Evolutionary conservation across 2,797 vertebrate genomes (phyloP).

Genomic region (Pempheris klunzingeri): DNA sequence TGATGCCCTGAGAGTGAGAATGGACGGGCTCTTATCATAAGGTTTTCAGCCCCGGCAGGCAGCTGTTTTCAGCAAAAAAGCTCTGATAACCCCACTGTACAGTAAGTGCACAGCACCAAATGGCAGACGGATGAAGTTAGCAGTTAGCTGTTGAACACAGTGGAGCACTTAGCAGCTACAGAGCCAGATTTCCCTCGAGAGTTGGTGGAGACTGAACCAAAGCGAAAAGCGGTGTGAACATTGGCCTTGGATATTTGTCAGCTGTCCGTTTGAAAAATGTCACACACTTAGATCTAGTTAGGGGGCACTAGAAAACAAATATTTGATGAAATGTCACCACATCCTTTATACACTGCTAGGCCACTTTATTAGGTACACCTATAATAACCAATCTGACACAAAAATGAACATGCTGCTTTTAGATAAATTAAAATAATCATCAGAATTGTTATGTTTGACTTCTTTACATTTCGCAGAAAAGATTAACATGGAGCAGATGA

Average conservation of each 20-base stretch:
- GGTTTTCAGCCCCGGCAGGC: neutral
- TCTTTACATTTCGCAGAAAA: neutral
- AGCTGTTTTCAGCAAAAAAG: too few relatives aligned
- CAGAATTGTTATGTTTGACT: slow-evolving; percentile 16
- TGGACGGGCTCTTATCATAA: neutral
- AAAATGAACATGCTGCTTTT: neutral
- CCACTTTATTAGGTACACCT: neutral
- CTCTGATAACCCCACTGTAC: too few relatives aligned
- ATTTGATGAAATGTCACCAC: neutral
- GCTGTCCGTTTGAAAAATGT: too few relatives aligned
- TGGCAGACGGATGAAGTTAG: too few relatives aligned
- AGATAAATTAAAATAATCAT: neutral
- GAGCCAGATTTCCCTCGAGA: neutral
- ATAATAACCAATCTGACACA: too few relatives aligned
- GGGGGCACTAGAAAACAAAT: neutral
- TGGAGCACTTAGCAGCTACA: neutral
- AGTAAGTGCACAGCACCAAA: too few relatives aligned
- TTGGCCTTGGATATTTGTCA: too few relatives aligned
- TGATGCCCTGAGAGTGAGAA: too few relatives aligned
- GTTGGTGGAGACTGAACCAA: too few relatives aligned
- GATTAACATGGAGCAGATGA: slow-evolving; percentile 26
- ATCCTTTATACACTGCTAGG: neutral
- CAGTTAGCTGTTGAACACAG: too few relatives aligned
- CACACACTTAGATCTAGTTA: neutral
- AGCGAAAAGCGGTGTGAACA: too few relatives aligned